phyloP scores from a whole-genome alignment of 1,140 invertebrate species.

The Drosophila santomea region DNA sequence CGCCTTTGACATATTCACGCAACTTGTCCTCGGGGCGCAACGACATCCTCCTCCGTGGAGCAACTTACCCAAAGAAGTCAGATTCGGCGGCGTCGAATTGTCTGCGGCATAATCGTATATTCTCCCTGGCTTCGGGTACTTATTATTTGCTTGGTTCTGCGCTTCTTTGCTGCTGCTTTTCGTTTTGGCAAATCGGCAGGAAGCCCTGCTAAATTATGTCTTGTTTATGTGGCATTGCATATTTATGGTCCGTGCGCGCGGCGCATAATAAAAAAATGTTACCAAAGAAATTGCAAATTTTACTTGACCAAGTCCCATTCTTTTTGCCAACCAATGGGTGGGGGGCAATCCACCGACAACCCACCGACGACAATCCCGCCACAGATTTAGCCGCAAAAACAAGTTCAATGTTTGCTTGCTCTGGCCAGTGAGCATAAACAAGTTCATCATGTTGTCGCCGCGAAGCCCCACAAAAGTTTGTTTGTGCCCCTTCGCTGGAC shows the following conservation, averaged over 20 bases:
- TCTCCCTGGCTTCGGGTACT: slow-evolving; percentile 63
- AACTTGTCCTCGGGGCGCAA: slow-evolving; percentile 53
- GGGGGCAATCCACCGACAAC: neutral
- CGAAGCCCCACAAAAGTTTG: slow-evolving; percentile 75
- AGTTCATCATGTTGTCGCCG: slow-evolving; percentile 61
- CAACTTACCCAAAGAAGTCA: slow-evolving; percentile 8
- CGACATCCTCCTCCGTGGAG: slow-evolving; percentile 15
- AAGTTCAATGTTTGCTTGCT: slow-evolving; percentile 81
- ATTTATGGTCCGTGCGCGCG: slow-evolving; percentile 70
- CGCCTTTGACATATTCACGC: slow-evolving; percentile 81
- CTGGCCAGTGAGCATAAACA: slow-evolving; percentile 63
- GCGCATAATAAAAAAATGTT: slow-evolving; percentile 74
- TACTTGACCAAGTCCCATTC: slow-evolving; percentile 69
- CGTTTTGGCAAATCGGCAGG: slow-evolving; percentile 81
- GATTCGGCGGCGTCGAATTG: slow-evolving; percentile 61
- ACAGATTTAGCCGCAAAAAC: slow-evolving; percentile 52
- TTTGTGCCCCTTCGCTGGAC: slow-evolving; percentile 68
- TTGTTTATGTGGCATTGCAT: slow-evolving; percentile 82
- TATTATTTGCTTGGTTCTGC: slow-evolving; percentile 71
- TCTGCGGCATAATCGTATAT: slow-evolving; percentile 83
- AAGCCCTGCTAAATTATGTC: slow-evolving; percentile 81
- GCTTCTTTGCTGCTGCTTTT: slow-evolving; percentile 13
- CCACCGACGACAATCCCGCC: neutral
- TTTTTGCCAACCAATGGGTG: neutral
- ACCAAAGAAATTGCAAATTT: slow-evolving; percentile 74